Evolutionary conservation across 2,113 vertebrate species (phyloP), one percentile per base, ranked within the genome.

Genomic region (Tachycineta bicolor): DNA sequence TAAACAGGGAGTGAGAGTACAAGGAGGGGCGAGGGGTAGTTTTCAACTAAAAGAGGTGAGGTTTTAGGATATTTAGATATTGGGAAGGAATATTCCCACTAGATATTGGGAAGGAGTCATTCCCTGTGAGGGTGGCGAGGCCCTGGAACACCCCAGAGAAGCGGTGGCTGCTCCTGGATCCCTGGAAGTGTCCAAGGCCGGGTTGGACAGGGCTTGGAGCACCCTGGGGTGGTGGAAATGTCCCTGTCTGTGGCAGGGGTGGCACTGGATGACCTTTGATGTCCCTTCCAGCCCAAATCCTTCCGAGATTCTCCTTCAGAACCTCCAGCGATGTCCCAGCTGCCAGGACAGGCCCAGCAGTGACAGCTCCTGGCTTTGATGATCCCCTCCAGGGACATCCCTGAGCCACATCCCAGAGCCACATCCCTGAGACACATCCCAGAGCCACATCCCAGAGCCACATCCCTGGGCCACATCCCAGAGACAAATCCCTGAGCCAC

Each of bases 161-260:
- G 58, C 34, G 71, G 49, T 34, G 67, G 75, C 59, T 65, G 34
- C 18, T 14, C 59, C 67, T 56, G 69, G 28, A 65, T 81, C 59
- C 31, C 59, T 65, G 68, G 22, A 0, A 65, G 22, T 58, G 68
- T 0, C 68, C 68, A 15, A 50, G 37, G 58, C 14, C 43, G 15
- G 65, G 50, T 0, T 88, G 85, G n/a, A 87, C 0, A 0, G n/a
- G 15, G 24, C 4, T 47, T 20, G 75, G 67, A 58, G 17, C 43
- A 43, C 0, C 67, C 50, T 88, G 67, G 58, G 29, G 7, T 0
- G 0, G 34, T 26, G 31, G 41, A 0, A 64, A 2, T 56, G 58
- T 56, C 41, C 41, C 65, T 79, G n/a, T 5, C 18, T 29, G 5
- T 14, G 41, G 49, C n/a, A 70, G 15, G 50, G 12, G 37, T 37